A percentile compares a stretch with the other conserved stretches of the same genome.
Conservation (phyloP, 2,113 vertebrate species). For the Erythrocercus mccallii region DNA sequence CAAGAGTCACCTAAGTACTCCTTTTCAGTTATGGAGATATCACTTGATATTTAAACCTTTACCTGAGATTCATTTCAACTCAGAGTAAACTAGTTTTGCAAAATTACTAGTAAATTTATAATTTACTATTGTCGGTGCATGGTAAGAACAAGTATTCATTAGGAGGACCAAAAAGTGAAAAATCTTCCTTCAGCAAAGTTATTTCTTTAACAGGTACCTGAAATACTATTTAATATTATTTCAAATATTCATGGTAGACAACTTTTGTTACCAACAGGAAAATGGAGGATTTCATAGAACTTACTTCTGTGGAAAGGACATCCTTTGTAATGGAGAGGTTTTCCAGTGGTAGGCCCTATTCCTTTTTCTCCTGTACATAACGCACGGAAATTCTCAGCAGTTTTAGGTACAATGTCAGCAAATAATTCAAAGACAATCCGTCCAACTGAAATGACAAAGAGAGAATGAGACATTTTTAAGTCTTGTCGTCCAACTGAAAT, state of each 20-base stretch:
- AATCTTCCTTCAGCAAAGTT: background rate
- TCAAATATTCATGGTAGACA: background rate
- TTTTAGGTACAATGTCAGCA: slow-evolving; percentile 90
- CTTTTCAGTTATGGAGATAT: background rate
- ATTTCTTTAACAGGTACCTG: background rate
- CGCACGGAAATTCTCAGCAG: slow-evolving; percentile 93
- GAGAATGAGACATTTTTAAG: background rate
- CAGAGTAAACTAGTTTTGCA: background rate
- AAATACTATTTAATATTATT: background rate
- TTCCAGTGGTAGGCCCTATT: slow-evolving; percentile 84
- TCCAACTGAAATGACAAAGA: slow-evolving; percentile 76
- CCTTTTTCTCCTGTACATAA: slow-evolving; percentile 96
- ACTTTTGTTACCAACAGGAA: background rate
- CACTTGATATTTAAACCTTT: background rate
- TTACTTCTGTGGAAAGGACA: slow-evolving; percentile 97
- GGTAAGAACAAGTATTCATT: background rate
- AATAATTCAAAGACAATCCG: slow-evolving; percentile 92
- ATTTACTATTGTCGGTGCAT: background rate
- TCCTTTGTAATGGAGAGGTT: slow-evolving; percentile 94
- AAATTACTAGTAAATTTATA: background rate
- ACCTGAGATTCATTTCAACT: background rate
- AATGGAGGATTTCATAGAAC: background rate
- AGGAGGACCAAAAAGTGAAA: background rate
- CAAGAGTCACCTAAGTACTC: background rate
- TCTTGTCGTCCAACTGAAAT: slow-evolving; percentile 75